Evolutionary conservation across 2,797 vertebrate genomes (phyloP).

Genomic region (Adrianichthys oophorus): DNA sequence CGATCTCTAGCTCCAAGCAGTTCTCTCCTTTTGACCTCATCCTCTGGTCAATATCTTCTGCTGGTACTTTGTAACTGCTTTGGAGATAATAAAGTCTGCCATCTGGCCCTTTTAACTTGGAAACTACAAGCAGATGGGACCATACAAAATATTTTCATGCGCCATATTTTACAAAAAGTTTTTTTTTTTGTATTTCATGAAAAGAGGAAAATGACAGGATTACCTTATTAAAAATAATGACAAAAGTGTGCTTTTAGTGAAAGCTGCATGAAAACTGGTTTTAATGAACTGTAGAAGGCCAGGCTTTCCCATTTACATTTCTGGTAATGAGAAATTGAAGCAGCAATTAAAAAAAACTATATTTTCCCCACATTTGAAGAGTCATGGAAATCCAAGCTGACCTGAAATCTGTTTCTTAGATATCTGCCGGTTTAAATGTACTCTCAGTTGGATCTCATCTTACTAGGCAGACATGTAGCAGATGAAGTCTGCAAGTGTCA

Average conservation of each 20-base stretch:
- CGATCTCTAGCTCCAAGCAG: background rate
- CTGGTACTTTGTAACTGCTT: background rate
- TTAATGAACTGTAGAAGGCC: background rate
- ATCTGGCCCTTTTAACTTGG: background rate
- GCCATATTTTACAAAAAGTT: background rate
- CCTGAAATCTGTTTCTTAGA: conserved; percentile 18
- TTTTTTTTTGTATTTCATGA: too few relatives aligned
- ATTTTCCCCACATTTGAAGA: too few relatives aligned
- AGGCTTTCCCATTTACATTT: too few relatives aligned
- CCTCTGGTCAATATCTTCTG: background rate
- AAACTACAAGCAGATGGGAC: background rate
- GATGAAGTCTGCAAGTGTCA: conserved; percentile 27
- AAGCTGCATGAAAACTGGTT: background rate
- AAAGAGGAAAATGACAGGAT: background rate
- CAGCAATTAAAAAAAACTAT: too few relatives aligned
- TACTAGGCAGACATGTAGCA: conserved; percentile 14
- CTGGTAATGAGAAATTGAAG: too few relatives aligned
- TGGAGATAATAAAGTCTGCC: background rate
- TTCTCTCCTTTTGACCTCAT: background rate
- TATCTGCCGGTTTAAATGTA: conserved; percentile 30
- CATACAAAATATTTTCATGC: background rate
- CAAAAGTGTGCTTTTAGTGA: too few relatives aligned
- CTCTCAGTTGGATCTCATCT: conserved; percentile 32
- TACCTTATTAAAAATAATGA: background rate
- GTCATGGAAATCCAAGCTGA: conserved; percentile 6